Conservation (phyloP, 2,888 invertebrate species). For the Hesperia comma region DNA sequence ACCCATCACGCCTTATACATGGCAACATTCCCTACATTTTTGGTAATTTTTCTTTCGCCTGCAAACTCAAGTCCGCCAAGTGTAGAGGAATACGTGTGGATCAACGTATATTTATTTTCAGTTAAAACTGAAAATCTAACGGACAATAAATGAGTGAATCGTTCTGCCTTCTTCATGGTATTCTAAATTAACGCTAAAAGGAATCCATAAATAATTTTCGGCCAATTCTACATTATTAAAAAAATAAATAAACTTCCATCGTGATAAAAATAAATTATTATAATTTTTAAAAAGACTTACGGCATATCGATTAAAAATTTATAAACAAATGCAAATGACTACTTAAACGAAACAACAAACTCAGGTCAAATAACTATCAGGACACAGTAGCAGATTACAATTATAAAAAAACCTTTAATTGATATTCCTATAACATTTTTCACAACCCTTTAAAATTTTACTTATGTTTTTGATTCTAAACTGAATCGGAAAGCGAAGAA, state of each 20-base stretch:
- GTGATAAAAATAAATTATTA: conserved; percentile 53
- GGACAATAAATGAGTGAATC: conserved; percentile 8
- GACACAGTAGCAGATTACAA: conserved; percentile 1
- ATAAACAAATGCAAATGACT: conserved; percentile 39
- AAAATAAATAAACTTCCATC: conserved; percentile 57
- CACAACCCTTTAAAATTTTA: conserved; percentile 33
- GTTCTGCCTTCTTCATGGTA: conserved; percentile 1
- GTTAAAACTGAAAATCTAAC: background rate
- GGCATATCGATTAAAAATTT: conserved; percentile 35
- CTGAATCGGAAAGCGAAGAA: background rate
- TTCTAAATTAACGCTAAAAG: conserved; percentile 9
- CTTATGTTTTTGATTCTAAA: conserved; percentile 5
- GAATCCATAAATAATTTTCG: conserved; percentile 41
- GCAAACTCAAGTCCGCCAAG: background rate
- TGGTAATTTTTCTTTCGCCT: conserved; percentile 20
- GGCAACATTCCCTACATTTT: conserved; percentile 35
- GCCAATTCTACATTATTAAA: conserved; percentile 43
- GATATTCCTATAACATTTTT: conserved; percentile 15
- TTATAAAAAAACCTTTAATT: conserved; percentile 5
- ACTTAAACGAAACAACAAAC: conserved; percentile 39
- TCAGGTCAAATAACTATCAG: conserved; percentile 25
- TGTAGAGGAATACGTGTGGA: conserved; percentile 1
- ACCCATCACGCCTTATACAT: conserved; percentile 31
- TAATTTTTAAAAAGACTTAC: conserved; percentile 33
- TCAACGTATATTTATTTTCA: no score